Base-by-base conservation (phyloP, 2,113 vertebrate species). In the Apteryx mantelli region DNA sequence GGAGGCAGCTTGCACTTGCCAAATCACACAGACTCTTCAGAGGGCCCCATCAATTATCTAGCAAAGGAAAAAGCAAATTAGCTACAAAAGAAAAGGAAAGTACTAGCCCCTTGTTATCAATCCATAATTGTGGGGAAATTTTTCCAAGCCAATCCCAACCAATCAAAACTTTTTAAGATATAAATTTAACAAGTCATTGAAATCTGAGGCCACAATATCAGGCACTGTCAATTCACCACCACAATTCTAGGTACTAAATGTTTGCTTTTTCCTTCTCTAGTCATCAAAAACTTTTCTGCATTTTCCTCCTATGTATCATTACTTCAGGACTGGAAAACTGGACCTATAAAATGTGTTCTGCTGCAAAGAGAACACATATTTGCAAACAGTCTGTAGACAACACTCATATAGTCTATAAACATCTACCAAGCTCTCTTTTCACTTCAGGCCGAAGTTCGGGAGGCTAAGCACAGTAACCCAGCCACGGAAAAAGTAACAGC, bases 1-100 rank as follows among this genome's bases (percentile, higher is more conserved):
- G 50, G 42, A 83, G 91, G 55, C 60, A 94, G 69, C 36, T 70
- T 75, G n/a, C 71, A 60, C n/a, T 90, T 97, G 82, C 88, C 95
- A 94, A 69, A 69, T 88, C 71, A 94, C 63, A 85, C 40, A 82
- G 53, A 34, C 46, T 89, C 25, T 84, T 83, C 81, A 82, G 20
- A 55, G 78, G 25, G 46, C 63, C 80, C 88, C 89, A 65, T 93
- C 82, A 83, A 71, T 92, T 91, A 89, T 91, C 76, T 68, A 89
- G 75, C 55, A 63, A 80, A 92, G 61, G 4, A 68, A 91, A 93
- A 60, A 32, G 79, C 22, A 83, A 71, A 52, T 73, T 15, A 66
- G 19, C 34, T 56, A 16, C 65, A 53, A 36, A 87, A 60, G 38
- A 85, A 83, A 93, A 71, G 56, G 34, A 53, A 95, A 76, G 76